phyloP scores from a whole-genome alignment of 2,797 vertebrate species.

The Poecilia picta region DNA sequence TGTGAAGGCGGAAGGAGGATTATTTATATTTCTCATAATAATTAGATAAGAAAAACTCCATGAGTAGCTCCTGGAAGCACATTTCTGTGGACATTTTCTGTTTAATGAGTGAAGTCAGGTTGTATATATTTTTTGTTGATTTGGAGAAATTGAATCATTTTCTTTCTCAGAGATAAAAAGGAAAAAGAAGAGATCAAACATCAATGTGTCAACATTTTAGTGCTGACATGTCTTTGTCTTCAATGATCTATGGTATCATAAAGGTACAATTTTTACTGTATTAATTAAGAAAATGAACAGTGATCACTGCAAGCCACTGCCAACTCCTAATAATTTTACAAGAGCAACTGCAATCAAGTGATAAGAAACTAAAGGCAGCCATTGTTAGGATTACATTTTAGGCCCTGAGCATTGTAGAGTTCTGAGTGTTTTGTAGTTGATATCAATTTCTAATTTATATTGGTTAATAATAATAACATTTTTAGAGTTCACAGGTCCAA shows the following conservation, averaged over 20 bases:
- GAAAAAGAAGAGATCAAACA: not conserved
- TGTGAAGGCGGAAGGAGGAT: not conserved
- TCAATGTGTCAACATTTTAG: not conserved
- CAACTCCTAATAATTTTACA: not conserved
- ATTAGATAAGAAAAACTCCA: not conserved
- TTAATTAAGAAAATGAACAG: not conserved
- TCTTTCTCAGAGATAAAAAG: not conserved
- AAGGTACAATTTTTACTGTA: not conserved
- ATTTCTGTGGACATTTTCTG: not conserved
- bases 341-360: not conserved
- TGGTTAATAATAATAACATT: not conserved
- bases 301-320: not conserved
- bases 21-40: not conserved
- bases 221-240: not conserved
- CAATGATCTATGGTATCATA: not conserved
- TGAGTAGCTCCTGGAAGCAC: not conserved
- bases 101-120: not conserved
- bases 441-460: not conserved
- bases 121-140: not conserved
- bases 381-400: not conserved
- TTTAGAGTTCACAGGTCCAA: constrained; percentile 18
- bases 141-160: not conserved
- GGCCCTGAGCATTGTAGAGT: not conserved
- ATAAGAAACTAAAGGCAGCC: not conserved
- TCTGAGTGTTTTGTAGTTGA: not conserved